Evolutionary conservation across 2,113 vertebrate species (phyloP), one percentile per base, ranked within the genome.

Genomic region (Bolborhynchus lineola): DNA sequence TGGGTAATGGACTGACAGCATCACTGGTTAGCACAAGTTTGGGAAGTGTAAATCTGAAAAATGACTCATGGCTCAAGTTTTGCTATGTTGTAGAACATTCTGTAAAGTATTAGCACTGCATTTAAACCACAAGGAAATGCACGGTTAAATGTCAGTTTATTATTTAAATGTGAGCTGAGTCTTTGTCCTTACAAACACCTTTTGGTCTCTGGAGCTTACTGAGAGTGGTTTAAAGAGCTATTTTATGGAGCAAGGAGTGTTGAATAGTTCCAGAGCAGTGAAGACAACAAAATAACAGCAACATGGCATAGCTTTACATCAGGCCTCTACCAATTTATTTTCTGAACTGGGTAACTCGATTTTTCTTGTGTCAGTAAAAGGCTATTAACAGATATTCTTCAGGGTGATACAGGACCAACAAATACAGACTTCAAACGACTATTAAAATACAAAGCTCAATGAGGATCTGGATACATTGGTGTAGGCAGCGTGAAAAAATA

Each of bases 81-180:
- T 46, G 44, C 41, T 70, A 74, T 29, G 25, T 9, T 77, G 28
- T 52, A 93, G 25, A 74, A 70, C 64, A 70, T 69, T 74, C 63
- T 88, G 71, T 74, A 53, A 93, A 93, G 55, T 41, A 74, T 77
- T 83, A 88, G 76, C 52, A 67, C n/a, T 59, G n/a, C 39, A 92
- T 93, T 86, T 88, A 88, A 92, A 96, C 80, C 37, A 81, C 81
- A 89, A 23, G 6, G 74, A 86, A 92, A 93, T 57, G 41, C 86
- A 49, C 31, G 71, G 90, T 67, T 13, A 86, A 57, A 90, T 78
- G 64, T 23, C 60, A 77, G 16, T 29, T 86, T 86, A 67, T 77
- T 90, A 86, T 68, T 90, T 81, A 59, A 74, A 77, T 9, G 35
- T 67, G 70, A 82, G 49, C 83, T 86, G 42, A 3, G 8, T 67